Percentiles rank a stretch among this genome's conserved stretches.
Evolutionary conservation across 2,113 vertebrate species (phyloP).

Genomic region (Ibidorhyncha struthersii): DNA sequence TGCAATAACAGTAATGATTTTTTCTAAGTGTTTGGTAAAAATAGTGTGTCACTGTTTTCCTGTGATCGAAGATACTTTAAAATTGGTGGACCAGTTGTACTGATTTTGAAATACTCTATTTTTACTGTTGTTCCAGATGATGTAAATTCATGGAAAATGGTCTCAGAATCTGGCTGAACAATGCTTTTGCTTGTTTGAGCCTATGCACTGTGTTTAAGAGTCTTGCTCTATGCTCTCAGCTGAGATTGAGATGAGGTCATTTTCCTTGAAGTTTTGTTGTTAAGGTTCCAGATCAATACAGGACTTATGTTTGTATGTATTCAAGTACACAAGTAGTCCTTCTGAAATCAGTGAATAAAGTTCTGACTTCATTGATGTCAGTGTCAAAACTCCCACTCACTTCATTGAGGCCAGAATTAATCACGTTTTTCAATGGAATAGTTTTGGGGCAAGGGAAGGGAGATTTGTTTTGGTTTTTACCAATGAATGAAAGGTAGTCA

Average conservation of each 20-base stretch:
- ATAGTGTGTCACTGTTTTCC: background rate
- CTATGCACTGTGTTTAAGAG: background rate
- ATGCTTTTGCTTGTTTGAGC: background rate
- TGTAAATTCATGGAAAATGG: background rate
- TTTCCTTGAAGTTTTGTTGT: conserved; percentile 30
- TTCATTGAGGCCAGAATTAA: background rate
- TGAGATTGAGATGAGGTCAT: background rate
- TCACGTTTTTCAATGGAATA: background rate
- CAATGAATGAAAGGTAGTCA: background rate
- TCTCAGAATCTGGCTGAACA: background rate
- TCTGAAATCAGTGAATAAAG: background rate
- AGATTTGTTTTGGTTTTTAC: background rate
- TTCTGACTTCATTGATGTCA: background rate
- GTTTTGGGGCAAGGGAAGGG: background rate
- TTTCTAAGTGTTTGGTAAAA: conserved; percentile 2
- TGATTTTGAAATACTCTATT: conserved; percentile 5
- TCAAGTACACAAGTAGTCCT: background rate
- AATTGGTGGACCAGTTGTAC: background rate
- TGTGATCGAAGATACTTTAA: background rate
- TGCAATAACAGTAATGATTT: background rate
- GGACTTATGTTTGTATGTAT: background rate
- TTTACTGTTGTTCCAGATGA: background rate
- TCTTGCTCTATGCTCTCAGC: background rate
- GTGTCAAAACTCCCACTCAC: background rate
- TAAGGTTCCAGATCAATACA: background rate